Conservation (phyloP, 2,888 invertebrate genomes). For the Drosophila kanekoi region DNA sequence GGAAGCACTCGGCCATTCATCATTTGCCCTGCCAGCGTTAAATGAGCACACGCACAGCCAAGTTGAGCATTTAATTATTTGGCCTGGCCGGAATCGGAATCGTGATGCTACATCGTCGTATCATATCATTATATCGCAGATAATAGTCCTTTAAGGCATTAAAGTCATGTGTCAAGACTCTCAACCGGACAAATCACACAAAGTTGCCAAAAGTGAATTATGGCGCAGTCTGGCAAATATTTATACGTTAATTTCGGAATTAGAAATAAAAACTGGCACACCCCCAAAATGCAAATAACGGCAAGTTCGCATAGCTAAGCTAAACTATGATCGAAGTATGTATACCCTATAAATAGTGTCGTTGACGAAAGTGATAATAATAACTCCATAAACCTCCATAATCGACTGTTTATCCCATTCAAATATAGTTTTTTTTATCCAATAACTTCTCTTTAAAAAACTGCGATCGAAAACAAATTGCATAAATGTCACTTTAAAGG, state of each 20-base stretch:
- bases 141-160: constrained; percentile 64
- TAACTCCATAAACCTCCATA: too few species aligned
- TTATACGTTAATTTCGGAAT: constrained; percentile 39
- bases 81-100: constrained; percentile 41
- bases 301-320: background rate
- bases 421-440: too few species aligned
- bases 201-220: constrained; percentile 51
- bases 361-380: too few species aligned
- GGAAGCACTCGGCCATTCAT: constrained; percentile 69
- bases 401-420: too few species aligned
- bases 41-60: constrained; percentile 56
- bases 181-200: constrained; percentile 56
- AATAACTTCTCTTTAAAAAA: too few species aligned
- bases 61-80: constrained; percentile 71
- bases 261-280: constrained; percentile 21
- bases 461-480: too few species aligned
- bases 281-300: constrained; percentile 39
- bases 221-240: constrained; percentile 36
- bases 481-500: too few species aligned
- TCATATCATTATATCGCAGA: constrained; percentile 19
- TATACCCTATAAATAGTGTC: constrained; percentile 7
- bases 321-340: background rate
- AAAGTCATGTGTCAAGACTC: constrained; percentile 49
- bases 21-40: constrained; percentile 53
- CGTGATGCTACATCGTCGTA: constrained; percentile 26